Conservation (phyloP, 2,113 vertebrate genomes). For the Clinocottus analis region DNA sequence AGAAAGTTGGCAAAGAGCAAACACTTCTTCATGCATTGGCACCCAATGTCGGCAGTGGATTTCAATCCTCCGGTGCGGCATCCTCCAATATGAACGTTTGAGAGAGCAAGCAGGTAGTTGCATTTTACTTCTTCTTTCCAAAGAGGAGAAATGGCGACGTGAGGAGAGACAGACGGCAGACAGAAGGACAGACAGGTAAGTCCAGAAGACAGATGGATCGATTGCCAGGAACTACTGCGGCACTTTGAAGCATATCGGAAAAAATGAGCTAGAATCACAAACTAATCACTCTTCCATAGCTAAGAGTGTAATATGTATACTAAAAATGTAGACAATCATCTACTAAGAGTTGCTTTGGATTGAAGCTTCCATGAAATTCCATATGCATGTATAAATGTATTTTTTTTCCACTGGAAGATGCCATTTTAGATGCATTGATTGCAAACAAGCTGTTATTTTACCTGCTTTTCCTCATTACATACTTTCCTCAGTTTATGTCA, state of each 20-base stretch:
- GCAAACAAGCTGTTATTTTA: constrained; percentile 51
- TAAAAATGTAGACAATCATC: constrained; percentile 2
- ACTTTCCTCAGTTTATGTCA: constrained; percentile 45
- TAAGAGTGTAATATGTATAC: background rate
- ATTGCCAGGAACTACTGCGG: background rate
- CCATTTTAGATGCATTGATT: constrained; percentile 44
- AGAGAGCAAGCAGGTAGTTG: constrained; percentile 3
- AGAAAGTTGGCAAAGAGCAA: background rate
- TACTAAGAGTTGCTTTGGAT: constrained; percentile 5
- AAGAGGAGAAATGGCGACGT: constrained; percentile 9
- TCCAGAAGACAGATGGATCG: background rate
- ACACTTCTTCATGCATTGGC: background rate
- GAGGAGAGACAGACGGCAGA: background rate
- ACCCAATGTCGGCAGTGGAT: background rate
- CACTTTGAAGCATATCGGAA: background rate
- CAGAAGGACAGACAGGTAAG: constrained; percentile 1
- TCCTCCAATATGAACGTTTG: background rate
- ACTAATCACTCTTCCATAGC: background rate
- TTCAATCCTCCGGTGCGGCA: background rate
- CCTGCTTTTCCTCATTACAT: constrained; percentile 41
- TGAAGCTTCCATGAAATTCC: constrained; percentile 2
- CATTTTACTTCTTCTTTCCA: constrained; percentile 14
- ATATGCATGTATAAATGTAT: constrained; percentile 16
- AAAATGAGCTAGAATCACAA: background rate
- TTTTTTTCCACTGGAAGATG: constrained; percentile 28